Evolutionary conservation across 2,888 invertebrate genomes (phyloP).

Genomic region (Ophion costatus): DNA sequence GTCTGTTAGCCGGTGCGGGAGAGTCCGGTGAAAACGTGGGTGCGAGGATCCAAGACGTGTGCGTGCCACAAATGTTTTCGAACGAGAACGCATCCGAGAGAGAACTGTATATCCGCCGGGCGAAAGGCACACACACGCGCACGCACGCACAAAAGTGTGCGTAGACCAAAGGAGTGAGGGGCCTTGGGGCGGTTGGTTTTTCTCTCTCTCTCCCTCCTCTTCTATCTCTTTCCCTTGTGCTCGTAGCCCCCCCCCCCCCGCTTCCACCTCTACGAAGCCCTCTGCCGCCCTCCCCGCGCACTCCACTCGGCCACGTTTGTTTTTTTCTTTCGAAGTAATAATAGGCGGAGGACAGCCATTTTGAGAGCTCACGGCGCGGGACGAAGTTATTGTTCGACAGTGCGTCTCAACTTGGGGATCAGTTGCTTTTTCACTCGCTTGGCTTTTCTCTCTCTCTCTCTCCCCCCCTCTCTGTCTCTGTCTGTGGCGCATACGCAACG

Average conservation of each 20-base stretch:
- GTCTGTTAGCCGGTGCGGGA: not conserved
- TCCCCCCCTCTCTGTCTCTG: no score
- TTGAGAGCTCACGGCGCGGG: constrained; percentile 81
- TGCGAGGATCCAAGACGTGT: constrained; percentile 51
- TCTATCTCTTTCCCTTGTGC: not conserved
- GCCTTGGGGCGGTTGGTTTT: constrained; percentile 66
- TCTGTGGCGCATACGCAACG: not conserved
- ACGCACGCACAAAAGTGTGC: constrained; percentile 44
- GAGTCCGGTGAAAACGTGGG: constrained; percentile 56
- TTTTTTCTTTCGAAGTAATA: constrained; percentile 79
- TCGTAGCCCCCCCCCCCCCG: constrained; percentile 7
- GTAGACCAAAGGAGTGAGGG: constrained; percentile 63
- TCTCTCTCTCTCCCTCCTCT: constrained; percentile 51
- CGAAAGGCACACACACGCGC: constrained; percentile 32
- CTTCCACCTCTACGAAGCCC: constrained; percentile 17
- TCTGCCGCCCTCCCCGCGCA: constrained; percentile 26
- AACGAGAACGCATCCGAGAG: constrained; percentile 61
- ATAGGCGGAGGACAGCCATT: constrained; percentile 83
- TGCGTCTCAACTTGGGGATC: constrained; percentile 70
- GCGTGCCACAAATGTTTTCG: constrained; percentile 66
- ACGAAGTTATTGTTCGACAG: constrained; percentile 83
- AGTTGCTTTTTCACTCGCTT: not conserved
- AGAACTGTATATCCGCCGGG: constrained; percentile 49
- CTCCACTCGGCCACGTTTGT: constrained; percentile 53
- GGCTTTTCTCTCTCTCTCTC: not conserved